Evolutionary conservation across 2,888 invertebrate species (phyloP), one percentile per base, ranked within the genome.

Genomic region (Meteorus colon): DNA sequence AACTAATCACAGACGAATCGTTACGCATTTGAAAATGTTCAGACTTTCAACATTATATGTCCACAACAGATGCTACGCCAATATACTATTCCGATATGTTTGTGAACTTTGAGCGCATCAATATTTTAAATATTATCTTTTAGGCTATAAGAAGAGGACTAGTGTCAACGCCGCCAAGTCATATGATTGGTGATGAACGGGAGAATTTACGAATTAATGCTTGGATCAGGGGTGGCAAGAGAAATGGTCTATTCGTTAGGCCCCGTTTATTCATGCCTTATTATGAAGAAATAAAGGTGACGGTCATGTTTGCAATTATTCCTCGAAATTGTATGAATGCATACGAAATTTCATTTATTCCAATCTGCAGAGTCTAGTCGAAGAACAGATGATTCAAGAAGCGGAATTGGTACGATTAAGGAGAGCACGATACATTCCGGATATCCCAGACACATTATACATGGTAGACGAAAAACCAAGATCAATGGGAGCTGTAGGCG

Each of bases 231-330:
- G 93, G 94, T 70, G 93, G 93, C 16, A 93, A 93, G 84, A 92
- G 92, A 82, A 93, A 93, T 84, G 95, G 95, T 74, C 90, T 95
- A 14, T 94, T 93, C 87, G 94, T 96, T 6, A 93, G 97, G 81
- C 97, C 98, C 70, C 92, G 98, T 63, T 93, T 97, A 79, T 98
- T 98, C 90, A 95, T 96, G 92, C 98, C 98, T 55, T 98, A 98
- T 89, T 96, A 96, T 84, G 98, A 98, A 88, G 98, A 98, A 91
- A 94, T 97, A 14, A 98, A 97, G 92, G 95, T 95, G 83, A 75
- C 78, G 55, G 65, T 66, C 77, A 31, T 71, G 51, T 6, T 14
- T 4, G n/a, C 24, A 31, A 41, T 66, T 34, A 68, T 31, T 65
- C 19, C 41, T 73, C 37, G 5, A 16, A 3, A 27, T 68, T 34